Conservation (phyloP, 2,888 invertebrate genomes). For the Balanococcus diminutus region DNA sequence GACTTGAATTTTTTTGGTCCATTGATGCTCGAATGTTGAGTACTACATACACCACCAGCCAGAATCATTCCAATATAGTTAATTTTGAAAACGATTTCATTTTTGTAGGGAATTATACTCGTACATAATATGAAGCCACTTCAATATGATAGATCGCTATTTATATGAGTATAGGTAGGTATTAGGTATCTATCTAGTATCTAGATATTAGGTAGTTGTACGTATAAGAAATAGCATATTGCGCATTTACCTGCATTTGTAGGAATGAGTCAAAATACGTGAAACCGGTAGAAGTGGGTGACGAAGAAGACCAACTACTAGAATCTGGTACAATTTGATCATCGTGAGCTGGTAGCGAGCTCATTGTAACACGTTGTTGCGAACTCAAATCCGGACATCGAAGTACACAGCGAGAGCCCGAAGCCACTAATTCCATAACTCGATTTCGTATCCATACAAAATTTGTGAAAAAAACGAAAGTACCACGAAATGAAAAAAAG, state of each 20-base stretch:
- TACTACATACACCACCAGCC: too few species aligned
- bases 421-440: slow-evolving; percentile 47
- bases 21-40: too few species aligned
- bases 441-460: slow-evolving; percentile 47
- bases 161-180: too few species aligned
- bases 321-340: slow-evolving; percentile 57
- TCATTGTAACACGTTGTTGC: slow-evolving; percentile 4
- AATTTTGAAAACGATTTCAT: too few species aligned
- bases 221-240: background rate
- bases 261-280: slow-evolving; percentile 42
- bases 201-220: too few species aligned
- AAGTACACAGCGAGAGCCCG: slow-evolving; percentile 38
- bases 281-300: slow-evolving; percentile 48
- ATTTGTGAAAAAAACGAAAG: background rate
- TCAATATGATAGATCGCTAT: too few species aligned
- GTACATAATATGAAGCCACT: too few species aligned
- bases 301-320: slow-evolving; percentile 14
- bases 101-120: too few species aligned
- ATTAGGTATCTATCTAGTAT: too few species aligned
- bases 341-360: slow-evolving; percentile 28
- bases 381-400: slow-evolving; percentile 44
- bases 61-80: too few species aligned
- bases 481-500: too few species aligned
- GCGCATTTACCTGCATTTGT: slow-evolving; percentile 52
- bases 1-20: too few species aligned